These are phyloP conservation scores for Pollimyrus isidori DNA, from an alignment of 2,113 vertebrate genomes.

Conservation along the genomic window DNA sequence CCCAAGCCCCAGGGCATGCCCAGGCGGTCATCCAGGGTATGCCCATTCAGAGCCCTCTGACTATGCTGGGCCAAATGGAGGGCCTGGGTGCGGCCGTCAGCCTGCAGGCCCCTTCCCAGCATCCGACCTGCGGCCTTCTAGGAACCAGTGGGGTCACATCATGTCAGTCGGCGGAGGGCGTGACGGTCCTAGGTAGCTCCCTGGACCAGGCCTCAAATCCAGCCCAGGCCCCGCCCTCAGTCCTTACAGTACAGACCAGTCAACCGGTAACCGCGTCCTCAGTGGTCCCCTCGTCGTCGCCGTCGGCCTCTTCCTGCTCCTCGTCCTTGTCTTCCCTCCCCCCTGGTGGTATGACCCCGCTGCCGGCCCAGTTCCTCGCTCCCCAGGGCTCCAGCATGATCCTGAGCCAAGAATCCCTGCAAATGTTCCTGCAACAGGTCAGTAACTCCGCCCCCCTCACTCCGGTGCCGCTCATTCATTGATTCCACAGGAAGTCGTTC, in stretches of 20 bases:
- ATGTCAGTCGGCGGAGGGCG: constrained; percentile 53
- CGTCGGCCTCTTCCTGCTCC: constrained; percentile 53
- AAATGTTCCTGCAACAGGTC: constrained; percentile 94
- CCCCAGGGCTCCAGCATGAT: constrained; percentile 68
- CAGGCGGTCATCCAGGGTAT: constrained; percentile 85
- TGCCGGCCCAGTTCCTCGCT: constrained; percentile 67
- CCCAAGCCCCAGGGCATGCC: constrained; percentile 51
- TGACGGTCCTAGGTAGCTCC: constrained; percentile 54
- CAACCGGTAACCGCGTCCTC: constrained; percentile 43
- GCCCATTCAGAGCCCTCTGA: constrained; percentile 75
- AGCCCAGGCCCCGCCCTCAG: constrained; percentile 52
- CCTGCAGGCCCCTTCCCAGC: constrained; percentile 63
- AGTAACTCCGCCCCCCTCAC: constrained; percentile 26
- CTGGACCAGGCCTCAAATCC: constrained; percentile 54
- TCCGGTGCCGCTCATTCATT: background rate
- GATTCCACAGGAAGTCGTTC: background rate
- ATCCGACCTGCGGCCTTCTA: constrained; percentile 54
- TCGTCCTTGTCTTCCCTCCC: constrained; percentile 53
- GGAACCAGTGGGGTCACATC: constrained; percentile 50
- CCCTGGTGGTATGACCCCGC: constrained; percentile 52
- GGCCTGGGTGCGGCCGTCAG: constrained; percentile 69
- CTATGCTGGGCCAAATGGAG: constrained; percentile 77
- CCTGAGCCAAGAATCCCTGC: constrained; percentile 81
- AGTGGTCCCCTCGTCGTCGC: constrained; percentile 48
- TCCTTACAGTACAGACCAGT: constrained; percentile 63